These are phyloP conservation scores for Brevipalpus yothersi DNA, from an alignment of 1,140 invertebrate genomes.

Conservation along the genomic window DNA sequence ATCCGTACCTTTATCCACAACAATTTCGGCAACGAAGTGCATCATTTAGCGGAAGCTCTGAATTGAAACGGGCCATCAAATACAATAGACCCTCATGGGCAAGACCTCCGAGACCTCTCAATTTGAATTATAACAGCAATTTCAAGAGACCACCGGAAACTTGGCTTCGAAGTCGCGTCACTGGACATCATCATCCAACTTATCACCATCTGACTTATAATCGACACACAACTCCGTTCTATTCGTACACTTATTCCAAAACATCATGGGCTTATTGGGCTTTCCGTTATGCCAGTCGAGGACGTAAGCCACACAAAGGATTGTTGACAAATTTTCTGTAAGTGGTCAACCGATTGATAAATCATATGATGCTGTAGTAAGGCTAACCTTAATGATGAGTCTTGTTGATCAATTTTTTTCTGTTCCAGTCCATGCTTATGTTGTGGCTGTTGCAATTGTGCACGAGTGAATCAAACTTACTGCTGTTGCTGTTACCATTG, in stretches of 20 bases:
- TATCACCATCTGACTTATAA: not conserved
- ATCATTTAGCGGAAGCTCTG: not conserved
- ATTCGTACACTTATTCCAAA: not conserved
- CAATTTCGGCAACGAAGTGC: not conserved
- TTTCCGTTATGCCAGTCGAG: not conserved
- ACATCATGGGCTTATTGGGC: not conserved
- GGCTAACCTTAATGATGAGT: too few relatives aligned
- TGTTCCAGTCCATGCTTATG: not conserved
- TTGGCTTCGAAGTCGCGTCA: not conserved
- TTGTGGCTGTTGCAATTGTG: conserved; percentile 1
- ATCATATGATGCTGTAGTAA: too few relatives aligned
- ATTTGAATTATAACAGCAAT: not conserved
- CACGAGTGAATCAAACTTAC: not conserved
- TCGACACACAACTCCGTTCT: not conserved
- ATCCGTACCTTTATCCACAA: not conserved
- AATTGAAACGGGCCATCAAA: not conserved
- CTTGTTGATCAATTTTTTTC: not conserved
- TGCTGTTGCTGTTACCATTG: conserved; percentile 1
- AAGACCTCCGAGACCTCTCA: not conserved
- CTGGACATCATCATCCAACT: not conserved
- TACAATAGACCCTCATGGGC: not conserved
- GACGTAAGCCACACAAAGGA: not conserved
- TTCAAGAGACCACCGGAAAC: not conserved
- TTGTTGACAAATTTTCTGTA: not conserved
- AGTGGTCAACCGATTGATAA: too few relatives aligned